Percentiles rank a stretch among this genome's conserved stretches.
Conservation (phyloP, 2,888 invertebrate genomes). For the Tenodera sinensis region DNA sequence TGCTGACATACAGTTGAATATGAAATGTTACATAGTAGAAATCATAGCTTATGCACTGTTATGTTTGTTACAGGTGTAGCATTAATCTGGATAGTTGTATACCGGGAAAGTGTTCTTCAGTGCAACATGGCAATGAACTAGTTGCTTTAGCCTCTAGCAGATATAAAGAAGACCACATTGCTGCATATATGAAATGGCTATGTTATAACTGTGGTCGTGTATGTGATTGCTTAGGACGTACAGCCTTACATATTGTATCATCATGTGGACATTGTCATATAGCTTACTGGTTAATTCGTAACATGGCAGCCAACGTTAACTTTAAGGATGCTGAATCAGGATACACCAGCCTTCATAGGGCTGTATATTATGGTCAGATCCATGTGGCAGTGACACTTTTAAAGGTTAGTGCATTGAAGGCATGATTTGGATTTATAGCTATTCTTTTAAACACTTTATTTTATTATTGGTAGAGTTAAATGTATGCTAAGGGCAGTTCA, state of each 20-base stretch:
- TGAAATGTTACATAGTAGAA: too few species aligned
- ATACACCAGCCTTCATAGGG: constrained; percentile 76
- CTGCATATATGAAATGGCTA: constrained; percentile 54
- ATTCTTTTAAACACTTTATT: background rate
- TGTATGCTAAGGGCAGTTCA: too few species aligned
- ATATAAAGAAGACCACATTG: constrained; percentile 56
- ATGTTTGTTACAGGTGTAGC: too few species aligned
- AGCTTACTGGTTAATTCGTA: constrained; percentile 69
- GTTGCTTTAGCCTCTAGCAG: constrained; percentile 63
- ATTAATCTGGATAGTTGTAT: constrained; percentile 51
- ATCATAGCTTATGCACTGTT: too few species aligned
- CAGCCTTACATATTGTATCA: constrained; percentile 73
- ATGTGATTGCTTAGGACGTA: constrained; percentile 62
- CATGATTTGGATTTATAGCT: background rate
- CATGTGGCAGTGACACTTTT: constrained; percentile 67
- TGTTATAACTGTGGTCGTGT: constrained; percentile 60
- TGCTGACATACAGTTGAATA: too few species aligned
- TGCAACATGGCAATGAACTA: constrained; percentile 56
- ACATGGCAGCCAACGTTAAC: constrained; percentile 59
- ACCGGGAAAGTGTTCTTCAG: constrained; percentile 52
- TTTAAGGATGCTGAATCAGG: constrained; percentile 67
- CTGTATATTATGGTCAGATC: constrained; percentile 79
- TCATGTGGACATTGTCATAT: constrained; percentile 66
- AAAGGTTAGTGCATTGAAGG: constrained; percentile 45
- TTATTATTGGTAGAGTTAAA: too few species aligned